Conservation (phyloP, 2,888 invertebrate genomes). For the Aleiodes testaceus region DNA sequence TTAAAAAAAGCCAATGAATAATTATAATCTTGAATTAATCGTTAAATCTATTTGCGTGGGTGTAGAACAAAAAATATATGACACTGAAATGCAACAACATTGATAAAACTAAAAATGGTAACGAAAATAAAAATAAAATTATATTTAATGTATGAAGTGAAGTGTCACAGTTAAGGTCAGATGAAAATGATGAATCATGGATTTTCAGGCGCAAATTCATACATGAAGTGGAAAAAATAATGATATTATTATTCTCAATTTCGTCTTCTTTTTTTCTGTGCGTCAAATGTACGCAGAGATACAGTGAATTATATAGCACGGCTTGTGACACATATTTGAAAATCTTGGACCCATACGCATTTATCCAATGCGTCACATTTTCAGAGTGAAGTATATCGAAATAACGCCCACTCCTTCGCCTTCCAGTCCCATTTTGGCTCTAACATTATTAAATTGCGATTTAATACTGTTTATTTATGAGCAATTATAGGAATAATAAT, state of each 20-base stretch:
- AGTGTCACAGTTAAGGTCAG: too few species aligned
- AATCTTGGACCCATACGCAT: constrained; percentile 71
- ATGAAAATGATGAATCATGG: too few species aligned
- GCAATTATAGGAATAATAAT: not conserved
- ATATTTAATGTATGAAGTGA: constrained; percentile 14
- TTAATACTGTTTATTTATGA: too few species aligned
- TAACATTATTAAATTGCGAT: not conserved
- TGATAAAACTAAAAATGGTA: too few species aligned
- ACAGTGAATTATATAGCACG: constrained; percentile 59
- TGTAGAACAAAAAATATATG: not conserved
- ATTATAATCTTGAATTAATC: constrained; percentile 15
- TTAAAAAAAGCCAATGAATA: constrained; percentile 8
- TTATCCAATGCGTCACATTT: constrained; percentile 41
- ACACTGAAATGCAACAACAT: too few species aligned
- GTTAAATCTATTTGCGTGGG: not conserved
- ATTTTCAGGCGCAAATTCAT: too few species aligned
- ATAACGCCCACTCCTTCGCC: constrained; percentile 10
- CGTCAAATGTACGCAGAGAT: too few species aligned
- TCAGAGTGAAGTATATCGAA: not conserved
- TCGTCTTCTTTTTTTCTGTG: too few species aligned
- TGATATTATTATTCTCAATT: too few species aligned
- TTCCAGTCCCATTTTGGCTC: constrained; percentile 12
- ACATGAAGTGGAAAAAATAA: too few species aligned
- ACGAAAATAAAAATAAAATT: constrained; percentile 1
- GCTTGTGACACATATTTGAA: constrained; percentile 66